A percentile compares a stretch with the other conserved stretches of the same genome.
Conservation (phyloP, 2,113 vertebrate species). For the Vidua chalybeata region DNA sequence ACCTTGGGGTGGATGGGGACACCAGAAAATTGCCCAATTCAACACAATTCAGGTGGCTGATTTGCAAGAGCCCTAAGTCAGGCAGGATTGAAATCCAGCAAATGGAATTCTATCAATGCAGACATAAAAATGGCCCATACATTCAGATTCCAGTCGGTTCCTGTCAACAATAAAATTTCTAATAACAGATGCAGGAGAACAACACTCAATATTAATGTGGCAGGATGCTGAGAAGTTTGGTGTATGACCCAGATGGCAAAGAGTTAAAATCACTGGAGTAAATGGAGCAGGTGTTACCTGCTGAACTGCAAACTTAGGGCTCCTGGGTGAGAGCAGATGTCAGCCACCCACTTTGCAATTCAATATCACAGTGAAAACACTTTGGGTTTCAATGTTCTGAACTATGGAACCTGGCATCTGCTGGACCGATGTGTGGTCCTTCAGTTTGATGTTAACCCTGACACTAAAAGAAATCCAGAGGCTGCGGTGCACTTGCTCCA, state of each 20-base stretch:
- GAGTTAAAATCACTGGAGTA: neutral
- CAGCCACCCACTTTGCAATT: neutral
- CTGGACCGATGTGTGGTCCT: accelerated
- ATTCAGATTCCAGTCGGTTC: neutral
- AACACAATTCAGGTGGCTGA: neutral
- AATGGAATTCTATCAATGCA: neutral
- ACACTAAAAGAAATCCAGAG: neutral
- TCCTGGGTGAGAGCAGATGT: neutral
- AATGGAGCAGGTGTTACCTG: neutral
- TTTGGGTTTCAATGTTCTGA: neutral
- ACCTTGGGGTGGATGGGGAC: neutral
- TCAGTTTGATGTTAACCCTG: accelerated
- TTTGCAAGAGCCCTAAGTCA: neutral
- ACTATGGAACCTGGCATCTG: neutral
- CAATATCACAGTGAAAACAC: neutral
- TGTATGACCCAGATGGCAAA: neutral
- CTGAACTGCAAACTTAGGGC: neutral
- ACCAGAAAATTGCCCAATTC: neutral
- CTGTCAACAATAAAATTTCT: neutral
- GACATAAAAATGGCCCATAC: neutral
- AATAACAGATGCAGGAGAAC: neutral
- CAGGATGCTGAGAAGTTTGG: neutral
- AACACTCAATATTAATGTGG: neutral
- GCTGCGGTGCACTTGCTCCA: neutral
- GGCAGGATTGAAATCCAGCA: neutral